Evolutionary conservation across 2,888 invertebrate species (phyloP), one percentile per base, ranked within the genome.

Genomic region (Sesamia inferens): DNA sequence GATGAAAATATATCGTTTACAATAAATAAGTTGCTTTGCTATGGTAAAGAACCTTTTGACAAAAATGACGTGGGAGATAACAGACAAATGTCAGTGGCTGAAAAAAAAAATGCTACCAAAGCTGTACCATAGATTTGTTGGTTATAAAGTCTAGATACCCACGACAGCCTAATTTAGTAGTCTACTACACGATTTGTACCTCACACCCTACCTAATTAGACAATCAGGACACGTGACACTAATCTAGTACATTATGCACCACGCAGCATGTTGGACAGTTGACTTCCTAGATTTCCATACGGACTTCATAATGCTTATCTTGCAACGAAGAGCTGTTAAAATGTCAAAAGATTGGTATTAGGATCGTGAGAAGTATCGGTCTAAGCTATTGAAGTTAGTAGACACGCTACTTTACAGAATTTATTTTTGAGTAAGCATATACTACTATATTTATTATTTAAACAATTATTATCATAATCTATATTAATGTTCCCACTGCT

Each of bases 201-300:
- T 24, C 69, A 70, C n/a, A 22, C 44, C 13, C 24, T 10, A 42
- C 64, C 64, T 79, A 57, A 76, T 83, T 76, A 83, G 44, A 74
- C 71, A 79, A 79, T 81, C 70, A 76, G 55, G 59, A 8, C 59
- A 54, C 44, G 39, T 58, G 70, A 76, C 70, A 63, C 69, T 72
- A 74, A 84, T 81, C 57, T 71, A 79, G 58, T 72, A 54, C 48
- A 81, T 74, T 62, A 81, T 68, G 68, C 76, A 24, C 58, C 44
- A 47, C 24, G 24, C 51, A 55, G 47, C 62, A 65, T 24, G n/a
- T 47, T 47, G 72, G 69, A 68, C 68, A 72, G 61, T 22, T 63
- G 57, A 62, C 54, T 68, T 59, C 42, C 78, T 68, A 16, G 55
- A 76, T 80, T 81, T 69, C 57, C 67, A 68, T 70, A 74, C n/a